Conservation (phyloP, 2,113 vertebrate species). For the Phylloscopus trochiloides region DNA sequence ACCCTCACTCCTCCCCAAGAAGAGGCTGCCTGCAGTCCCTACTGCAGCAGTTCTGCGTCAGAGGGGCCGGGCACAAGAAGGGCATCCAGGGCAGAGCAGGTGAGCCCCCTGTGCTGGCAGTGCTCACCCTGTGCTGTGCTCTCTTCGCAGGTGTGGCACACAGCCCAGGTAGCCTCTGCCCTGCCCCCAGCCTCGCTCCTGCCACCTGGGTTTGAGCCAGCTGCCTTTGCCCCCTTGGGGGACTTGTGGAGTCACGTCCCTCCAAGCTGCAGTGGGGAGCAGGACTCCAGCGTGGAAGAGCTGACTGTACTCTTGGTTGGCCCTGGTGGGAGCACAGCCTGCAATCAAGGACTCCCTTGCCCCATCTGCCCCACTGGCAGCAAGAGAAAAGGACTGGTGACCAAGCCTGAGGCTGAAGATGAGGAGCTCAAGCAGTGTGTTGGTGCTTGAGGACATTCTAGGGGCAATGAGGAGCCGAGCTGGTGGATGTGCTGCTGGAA, state of each 20-base stretch:
- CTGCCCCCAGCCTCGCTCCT: neutral
- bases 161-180: constrained; percentile 35
- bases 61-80: neutral
- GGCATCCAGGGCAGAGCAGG: neutral
- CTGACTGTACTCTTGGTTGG: neutral
- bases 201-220: neutral
- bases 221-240: neutral
- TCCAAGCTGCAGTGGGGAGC: neutral
- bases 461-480: fast-evolving
- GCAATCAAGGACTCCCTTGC: neutral
- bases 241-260: neutral
- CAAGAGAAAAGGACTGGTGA: neutral
- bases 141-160: constrained; percentile 37
- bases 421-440: neutral
- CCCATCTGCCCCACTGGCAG: neutral
- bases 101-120: neutral
- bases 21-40: neutral
- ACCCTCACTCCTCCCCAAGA: fast-evolving
- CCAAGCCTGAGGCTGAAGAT: neutral
- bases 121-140: neutral
- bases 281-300: neutral
- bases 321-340: neutral
- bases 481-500: neutral
- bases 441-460: neutral
- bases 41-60: fast-evolving